Evolutionary conservation across 2,113 vertebrate genomes (phyloP).

Genomic region (Pan paniscus): DNA sequence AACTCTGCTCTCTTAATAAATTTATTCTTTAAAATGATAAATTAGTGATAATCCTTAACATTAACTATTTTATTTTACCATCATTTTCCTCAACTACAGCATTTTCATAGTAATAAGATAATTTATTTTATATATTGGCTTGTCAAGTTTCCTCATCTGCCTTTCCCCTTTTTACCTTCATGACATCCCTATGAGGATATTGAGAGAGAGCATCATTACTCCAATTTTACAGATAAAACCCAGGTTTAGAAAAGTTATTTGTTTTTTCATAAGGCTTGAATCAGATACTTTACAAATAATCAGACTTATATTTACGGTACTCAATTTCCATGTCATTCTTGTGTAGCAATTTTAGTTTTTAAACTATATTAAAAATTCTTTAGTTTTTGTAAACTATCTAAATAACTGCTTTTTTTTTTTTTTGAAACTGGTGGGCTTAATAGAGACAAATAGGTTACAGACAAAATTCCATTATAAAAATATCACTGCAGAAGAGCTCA

Average conservation of each 20-base stretch:
- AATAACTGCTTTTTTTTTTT: background rate
- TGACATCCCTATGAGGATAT: background rate
- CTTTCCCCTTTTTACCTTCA: background rate
- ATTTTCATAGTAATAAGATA: background rate
- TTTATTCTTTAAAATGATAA: slow-evolving; percentile 8
- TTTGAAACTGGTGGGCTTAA: background rate
- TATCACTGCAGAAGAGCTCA: background rate
- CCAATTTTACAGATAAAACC: background rate
- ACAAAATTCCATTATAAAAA: slow-evolving; percentile 18
- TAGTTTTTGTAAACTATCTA: background rate
- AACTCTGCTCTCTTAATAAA: background rate
- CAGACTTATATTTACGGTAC: background rate
- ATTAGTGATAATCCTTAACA: background rate
- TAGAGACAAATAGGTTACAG: background rate
- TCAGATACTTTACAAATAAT: background rate
- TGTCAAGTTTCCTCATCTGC: background rate
- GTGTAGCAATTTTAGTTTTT: background rate
- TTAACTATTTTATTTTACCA: background rate
- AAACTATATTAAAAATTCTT: background rate
- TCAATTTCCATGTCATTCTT: background rate
- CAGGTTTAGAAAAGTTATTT: background rate
- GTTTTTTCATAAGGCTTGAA: too few relatives aligned
- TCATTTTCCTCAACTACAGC: background rate
- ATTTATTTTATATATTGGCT: background rate
- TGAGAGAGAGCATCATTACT: background rate